Evolutionary conservation across 2,888 invertebrate genomes (phyloP), one percentile per base, ranked within the genome.

Genomic region (Bembecia ichneumoniformis): DNA sequence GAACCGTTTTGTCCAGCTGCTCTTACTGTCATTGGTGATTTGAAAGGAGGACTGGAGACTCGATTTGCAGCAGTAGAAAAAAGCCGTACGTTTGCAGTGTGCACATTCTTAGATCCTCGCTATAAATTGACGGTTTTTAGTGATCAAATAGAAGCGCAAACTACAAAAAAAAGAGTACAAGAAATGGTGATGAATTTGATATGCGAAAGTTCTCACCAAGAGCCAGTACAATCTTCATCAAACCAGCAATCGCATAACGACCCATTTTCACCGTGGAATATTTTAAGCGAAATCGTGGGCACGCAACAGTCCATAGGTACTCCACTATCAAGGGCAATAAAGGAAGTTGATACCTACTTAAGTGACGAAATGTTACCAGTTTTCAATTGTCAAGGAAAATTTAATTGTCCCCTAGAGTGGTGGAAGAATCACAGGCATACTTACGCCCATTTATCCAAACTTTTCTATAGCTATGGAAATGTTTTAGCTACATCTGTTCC

Each of bases 101-200:
- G 47, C 36, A 62, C 59, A 10, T 57, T 59, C 43, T 14, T 59
- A 50, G 59, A 59, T 44, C 58, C 58, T 3, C 15, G 53, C 1
- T 55, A 53, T 20, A 58, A 58, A 49, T 43, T 51, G 47, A n/a
- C n/a, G n/a, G n/a, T n/a, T n/a, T n/a, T n/a, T n/a, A n/a, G n/a
- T n/a, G n/a, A n/a, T n/a, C n/a, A n/a, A n/a, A n/a, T n/a, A n/a
- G n/a, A n/a, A n/a, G n/a, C n/a, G n/a, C n/a, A n/a, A n/a, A n/a
- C n/a, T 51, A 57, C 59, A 2, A 56, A 54, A 45, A 14, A 35
- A 14, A 7, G 47, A 13, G 34, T 43, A 5, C 43, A 43, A 2
- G 43, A 43, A 1, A 10, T 43, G 7, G 43, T 43, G 3, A 5
- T 13, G 5, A 11, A 5, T 11, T 11, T 43, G 14, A 43, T 1